phyloP scores from a whole-genome alignment of 2,888 invertebrate species.

The Clepsis dumicolana region DNA sequence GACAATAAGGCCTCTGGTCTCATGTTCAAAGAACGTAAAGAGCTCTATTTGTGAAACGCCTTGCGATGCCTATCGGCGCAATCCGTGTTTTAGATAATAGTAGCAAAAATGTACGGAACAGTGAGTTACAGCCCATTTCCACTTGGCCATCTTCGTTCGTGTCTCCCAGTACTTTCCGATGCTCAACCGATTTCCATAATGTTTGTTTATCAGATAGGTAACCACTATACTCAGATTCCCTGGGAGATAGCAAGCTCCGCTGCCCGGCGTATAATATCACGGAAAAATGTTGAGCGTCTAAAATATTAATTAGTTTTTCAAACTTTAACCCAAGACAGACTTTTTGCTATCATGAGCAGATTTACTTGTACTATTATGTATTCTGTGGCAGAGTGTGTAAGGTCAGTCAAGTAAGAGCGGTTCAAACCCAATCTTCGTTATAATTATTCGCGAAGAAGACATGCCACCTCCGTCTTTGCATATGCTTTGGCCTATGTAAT shows the following conservation, averaged over 20 bases:
- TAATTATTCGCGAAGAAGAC: slow-evolving; percentile 39
- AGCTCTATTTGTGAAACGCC: too few relatives aligned
- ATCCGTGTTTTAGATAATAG: not conserved
- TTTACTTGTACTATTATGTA: too few relatives aligned
- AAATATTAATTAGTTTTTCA: slow-evolving; percentile 66
- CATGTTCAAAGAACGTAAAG: too few relatives aligned
- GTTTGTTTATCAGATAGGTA: slow-evolving; percentile 34
- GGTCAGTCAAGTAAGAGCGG: not conserved
- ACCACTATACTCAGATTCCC: slow-evolving; percentile 18
- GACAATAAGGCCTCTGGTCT: too few relatives aligned
- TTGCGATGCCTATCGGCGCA: not conserved
- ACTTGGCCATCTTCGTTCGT: slow-evolving; percentile 16
- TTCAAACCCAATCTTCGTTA: not conserved
- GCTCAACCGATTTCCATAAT: slow-evolving; percentile 39
- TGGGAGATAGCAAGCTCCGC: slow-evolving; percentile 12
- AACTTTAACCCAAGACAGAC: slow-evolving; percentile 56
- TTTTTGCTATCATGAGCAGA: not conserved
- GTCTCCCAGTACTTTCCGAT: slow-evolving; percentile 28
- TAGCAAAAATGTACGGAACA: slow-evolving; percentile 14
- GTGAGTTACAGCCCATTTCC: not conserved
- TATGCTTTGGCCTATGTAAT: slow-evolving; percentile 63
- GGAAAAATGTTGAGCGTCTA: slow-evolving; percentile 46
- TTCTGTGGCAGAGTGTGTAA: too few relatives aligned
- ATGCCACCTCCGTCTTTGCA: slow-evolving; percentile 30
- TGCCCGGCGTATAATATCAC: slow-evolving; percentile 23